Evolutionary conservation across 2,113 vertebrate genomes (phyloP).

Genomic region (Xenus cinereus): DNA sequence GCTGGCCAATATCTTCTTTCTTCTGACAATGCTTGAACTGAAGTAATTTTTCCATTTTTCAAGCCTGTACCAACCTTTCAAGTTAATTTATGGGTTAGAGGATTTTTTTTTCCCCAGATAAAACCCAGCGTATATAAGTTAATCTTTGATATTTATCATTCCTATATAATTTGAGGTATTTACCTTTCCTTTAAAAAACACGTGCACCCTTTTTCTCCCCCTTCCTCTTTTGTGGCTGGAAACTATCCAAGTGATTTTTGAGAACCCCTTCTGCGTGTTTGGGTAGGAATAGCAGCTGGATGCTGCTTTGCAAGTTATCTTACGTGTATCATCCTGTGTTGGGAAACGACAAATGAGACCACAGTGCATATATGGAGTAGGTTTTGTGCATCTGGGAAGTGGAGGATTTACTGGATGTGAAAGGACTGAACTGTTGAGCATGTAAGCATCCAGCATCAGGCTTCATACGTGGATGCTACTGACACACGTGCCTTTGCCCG

Average conservation of each 20-base stretch:
- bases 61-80: background rate
- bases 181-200: background rate
- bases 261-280: background rate
- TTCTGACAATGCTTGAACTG: background rate
- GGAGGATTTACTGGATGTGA: background rate
- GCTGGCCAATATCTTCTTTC: background rate
- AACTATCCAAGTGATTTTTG: background rate
- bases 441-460: background rate
- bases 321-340: background rate
- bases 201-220: accelerated
- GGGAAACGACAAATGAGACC: background rate
- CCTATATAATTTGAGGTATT: background rate
- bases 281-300: background rate
- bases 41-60: background rate
- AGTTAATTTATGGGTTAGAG: background rate
- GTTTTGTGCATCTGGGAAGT: background rate
- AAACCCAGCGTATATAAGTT: background rate
- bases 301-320: background rate
- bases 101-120: background rate
- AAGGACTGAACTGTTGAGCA: background rate
- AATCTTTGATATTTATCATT: background rate
- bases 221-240: background rate
- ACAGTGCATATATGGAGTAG: background rate
- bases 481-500: background rate
- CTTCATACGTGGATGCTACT: background rate